Percentiles rank a stretch among this genome's conserved stretches.
Evolutionary conservation across 2,888 invertebrate species (phyloP).

Genomic region (Yponomeuta plumbellus): DNA sequence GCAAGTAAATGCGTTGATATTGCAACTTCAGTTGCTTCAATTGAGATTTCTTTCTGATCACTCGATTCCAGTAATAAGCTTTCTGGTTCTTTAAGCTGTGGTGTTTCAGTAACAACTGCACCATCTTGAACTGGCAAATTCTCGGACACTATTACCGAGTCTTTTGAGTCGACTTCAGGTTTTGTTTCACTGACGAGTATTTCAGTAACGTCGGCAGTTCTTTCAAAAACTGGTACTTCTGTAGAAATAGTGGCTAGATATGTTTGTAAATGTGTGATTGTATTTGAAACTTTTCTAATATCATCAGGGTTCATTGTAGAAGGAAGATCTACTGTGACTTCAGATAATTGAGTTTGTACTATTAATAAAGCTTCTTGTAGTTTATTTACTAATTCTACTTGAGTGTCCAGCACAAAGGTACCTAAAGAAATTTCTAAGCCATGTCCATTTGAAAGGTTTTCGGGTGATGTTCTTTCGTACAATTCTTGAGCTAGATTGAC

Average conservation of each 20-base stretch:
- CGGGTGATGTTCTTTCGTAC: background rate
- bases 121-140: background rate
- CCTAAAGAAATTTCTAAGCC: background rate
- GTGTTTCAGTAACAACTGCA: background rate
- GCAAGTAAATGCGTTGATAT: too few species aligned
- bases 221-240: background rate
- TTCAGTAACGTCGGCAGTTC: background rate
- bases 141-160: background rate
- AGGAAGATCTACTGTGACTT: background rate
- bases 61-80: background rate
- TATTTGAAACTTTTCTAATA: background rate
- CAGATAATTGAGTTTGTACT: background rate
- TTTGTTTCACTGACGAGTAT: background rate
- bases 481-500: conserved; percentile 7
- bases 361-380: background rate
- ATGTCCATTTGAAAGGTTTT: background rate
- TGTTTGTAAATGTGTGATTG: background rate
- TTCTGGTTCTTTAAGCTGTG: background rate
- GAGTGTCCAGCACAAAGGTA: background rate
- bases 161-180: background rate
- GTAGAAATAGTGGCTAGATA: background rate
- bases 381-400: background rate
- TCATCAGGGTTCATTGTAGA: background rate
- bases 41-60: background rate
- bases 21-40: background rate